phyloP scores from a whole-genome alignment of 2,113 vertebrate genomes.

The Pedionomus torquatus region DNA sequence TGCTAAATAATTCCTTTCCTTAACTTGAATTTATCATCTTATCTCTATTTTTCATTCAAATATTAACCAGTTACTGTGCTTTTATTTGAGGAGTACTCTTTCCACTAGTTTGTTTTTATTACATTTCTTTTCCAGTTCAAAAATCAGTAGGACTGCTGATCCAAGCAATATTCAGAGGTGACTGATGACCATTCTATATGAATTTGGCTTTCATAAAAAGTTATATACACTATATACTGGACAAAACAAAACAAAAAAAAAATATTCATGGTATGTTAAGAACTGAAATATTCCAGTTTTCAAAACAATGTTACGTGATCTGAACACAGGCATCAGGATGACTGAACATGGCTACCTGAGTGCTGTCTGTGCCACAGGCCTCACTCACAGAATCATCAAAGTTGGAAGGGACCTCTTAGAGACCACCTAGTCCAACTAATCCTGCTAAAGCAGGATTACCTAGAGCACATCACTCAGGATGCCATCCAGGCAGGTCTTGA shows the following conservation, averaged over 20 bases:
- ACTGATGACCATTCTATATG: neutral
- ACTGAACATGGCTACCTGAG: neutral
- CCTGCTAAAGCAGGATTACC: too few species aligned
- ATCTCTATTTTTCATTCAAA: neutral
- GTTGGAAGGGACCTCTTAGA: too few species aligned
- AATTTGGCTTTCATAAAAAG: neutral
- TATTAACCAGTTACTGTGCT: neutral
- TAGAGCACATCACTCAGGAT: too few species aligned
- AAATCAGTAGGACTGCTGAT: neutral
- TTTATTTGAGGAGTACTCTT: neutral
- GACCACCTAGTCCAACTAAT: too few species aligned
- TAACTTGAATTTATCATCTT: neutral
- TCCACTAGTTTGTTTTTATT: neutral
- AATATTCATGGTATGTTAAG: neutral
- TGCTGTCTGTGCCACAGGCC: neutral
- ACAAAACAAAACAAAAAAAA: neutral
- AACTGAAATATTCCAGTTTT: neutral
- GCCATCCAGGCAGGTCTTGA: too few species aligned
- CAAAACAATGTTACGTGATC: neutral
- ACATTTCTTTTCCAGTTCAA: neutral
- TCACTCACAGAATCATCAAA: neutral
- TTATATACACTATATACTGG: neutral
- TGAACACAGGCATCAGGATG: neutral
- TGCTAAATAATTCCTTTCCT: neutral
- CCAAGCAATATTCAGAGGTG: neutral